Conservation (phyloP, 2,113 vertebrate genomes). For the Ellobius talpinus region DNA sequence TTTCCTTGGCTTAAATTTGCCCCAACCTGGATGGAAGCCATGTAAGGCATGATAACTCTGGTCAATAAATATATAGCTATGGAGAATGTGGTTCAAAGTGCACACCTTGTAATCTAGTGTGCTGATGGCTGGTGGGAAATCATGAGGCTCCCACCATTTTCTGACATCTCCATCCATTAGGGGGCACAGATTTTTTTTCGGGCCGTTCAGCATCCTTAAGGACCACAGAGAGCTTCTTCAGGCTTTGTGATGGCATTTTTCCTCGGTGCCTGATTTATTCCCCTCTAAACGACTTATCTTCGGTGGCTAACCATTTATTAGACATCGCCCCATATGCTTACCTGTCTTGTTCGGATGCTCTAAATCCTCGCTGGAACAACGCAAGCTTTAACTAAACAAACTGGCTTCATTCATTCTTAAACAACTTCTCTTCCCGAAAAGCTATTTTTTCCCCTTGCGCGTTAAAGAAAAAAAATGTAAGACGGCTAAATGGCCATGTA, state of each 20-base stretch:
- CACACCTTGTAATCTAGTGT: neutral
- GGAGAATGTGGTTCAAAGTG: neutral
- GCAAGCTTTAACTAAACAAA: constrained; percentile 71
- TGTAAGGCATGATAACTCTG: neutral
- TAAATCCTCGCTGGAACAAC: constrained; percentile 67
- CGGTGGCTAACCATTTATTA: constrained; percentile 47
- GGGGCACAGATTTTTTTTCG: neutral
- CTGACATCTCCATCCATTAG: neutral
- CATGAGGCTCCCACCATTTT: neutral
- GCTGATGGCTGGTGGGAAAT: neutral
- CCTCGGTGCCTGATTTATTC: neutral
- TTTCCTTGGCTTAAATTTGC: constrained; percentile 21
- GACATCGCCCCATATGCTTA: constrained; percentile 28
- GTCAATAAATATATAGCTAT: constrained; percentile 19
- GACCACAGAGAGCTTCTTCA: neutral
- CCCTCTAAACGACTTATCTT: neutral
- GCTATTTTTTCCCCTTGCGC: neutral
- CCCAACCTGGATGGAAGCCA: constrained; percentile 4
- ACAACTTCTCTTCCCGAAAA: constrained; percentile 54
- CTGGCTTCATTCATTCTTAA: constrained; percentile 70
- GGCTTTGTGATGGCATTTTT: neutral
- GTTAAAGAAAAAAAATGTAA: constrained; percentile 64
- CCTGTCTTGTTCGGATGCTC: constrained; percentile 60
- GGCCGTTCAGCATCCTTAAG: neutral
- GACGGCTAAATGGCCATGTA: constrained; percentile 61